Percentiles rank a stretch among this genome's conserved stretches.
Conservation (phyloP, 2,113 vertebrate species). For the Alces alces region DNA sequence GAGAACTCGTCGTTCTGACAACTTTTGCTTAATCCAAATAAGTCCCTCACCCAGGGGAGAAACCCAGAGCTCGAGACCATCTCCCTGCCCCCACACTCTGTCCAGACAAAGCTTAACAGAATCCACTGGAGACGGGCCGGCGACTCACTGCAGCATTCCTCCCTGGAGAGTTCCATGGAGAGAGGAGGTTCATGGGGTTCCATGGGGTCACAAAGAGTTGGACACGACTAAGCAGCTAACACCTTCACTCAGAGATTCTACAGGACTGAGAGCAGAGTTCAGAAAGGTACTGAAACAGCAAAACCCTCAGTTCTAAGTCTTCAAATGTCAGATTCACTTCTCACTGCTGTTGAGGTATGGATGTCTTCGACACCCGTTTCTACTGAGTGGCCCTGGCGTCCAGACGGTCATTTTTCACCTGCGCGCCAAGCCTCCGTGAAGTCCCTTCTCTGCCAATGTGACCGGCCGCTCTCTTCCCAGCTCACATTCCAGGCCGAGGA, state of each 20-base stretch:
- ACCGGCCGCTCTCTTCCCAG: neutral
- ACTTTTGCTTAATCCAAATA: neutral
- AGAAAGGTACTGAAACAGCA: neutral
- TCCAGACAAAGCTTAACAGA: neutral
- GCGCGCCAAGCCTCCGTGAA: neutral
- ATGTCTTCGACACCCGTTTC: neutral
- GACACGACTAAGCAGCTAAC: neutral
- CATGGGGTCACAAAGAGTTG: neutral
- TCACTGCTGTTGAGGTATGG: neutral
- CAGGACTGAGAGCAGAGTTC: neutral
- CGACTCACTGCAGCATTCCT: neutral
- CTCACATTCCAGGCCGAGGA: neutral
- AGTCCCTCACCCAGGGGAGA: neutral
- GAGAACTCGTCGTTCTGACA: neutral
- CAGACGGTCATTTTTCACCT: conserved; percentile 26
- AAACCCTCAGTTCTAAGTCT: neutral
- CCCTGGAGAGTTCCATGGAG: neutral
- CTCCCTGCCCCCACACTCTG: neutral
- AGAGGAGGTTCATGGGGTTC: neutral
- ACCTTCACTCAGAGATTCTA: neutral
- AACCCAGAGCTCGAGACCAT: neutral
- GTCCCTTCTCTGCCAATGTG: neutral
- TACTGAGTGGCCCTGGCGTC: neutral
- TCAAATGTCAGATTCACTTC: neutral
- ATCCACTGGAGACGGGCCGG: neutral